phyloP scores from a whole-genome alignment of 2,113 vertebrate species.

The Engraulis encrasicolus region DNA sequence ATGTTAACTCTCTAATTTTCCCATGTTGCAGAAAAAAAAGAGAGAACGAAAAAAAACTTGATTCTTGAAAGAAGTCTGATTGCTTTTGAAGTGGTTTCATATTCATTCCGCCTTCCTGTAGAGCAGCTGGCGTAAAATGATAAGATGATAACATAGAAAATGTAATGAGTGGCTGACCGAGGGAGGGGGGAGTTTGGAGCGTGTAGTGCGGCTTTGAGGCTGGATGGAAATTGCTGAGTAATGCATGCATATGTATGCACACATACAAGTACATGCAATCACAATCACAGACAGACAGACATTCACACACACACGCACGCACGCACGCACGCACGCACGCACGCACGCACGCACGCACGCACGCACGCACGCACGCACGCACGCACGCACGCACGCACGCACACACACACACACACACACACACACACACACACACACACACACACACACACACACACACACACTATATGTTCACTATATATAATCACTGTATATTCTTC shows the following conservation, averaged over 20 bases:
- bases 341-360: no score
- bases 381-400: no score
- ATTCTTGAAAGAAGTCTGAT: background rate
- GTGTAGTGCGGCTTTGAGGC: background rate
- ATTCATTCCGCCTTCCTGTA: background rate
- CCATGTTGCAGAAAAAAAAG: background rate
- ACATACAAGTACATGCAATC: background rate
- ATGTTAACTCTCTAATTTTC: constrained; percentile 10
- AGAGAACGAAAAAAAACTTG: no score
- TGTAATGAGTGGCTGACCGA: background rate
- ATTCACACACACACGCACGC: background rate
- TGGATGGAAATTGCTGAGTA: constrained; percentile 1
- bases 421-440: no score
- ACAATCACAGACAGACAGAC: background rate
- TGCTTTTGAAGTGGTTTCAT: constrained; percentile 2
- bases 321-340: background rate
- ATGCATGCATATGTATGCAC: background rate
- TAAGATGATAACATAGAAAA: background rate
- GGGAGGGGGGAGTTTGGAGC: background rate
- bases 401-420: no score
- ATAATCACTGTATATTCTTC: no score
- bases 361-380: no score
- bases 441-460: no score
- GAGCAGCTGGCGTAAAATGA: background rate
- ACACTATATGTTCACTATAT: no score